phyloP scores from a whole-genome alignment of 2,797 vertebrate species.

The Spinus olivaceus region DNA sequence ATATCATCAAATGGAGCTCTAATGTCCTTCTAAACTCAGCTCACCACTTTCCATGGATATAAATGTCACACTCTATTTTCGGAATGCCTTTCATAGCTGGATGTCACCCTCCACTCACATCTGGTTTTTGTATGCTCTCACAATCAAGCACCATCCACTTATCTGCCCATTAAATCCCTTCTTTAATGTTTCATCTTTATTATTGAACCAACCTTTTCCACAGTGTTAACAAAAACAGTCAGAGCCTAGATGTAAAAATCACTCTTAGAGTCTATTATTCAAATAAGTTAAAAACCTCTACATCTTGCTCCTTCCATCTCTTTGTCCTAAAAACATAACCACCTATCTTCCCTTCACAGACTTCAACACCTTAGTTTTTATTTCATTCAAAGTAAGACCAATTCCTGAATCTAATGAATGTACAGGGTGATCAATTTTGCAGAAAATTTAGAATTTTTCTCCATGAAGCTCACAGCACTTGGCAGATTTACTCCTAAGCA shows the following conservation, averaged over 20 bases:
- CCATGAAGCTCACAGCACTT: rapidly evolving
- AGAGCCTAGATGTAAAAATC: neutral
- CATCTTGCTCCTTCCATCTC: neutral
- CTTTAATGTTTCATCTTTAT: neutral
- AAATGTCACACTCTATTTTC: neutral
- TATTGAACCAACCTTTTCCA: neutral
- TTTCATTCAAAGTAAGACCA: neutral
- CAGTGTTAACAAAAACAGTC: neutral
- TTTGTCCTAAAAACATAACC: neutral
- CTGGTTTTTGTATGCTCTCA: neutral
- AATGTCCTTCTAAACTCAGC: neutral
- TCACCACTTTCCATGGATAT: neutral
- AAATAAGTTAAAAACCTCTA: neutral
- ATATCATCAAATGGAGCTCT: neutral
- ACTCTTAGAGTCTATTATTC: neutral
- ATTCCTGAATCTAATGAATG: neutral
- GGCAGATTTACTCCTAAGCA: neutral
- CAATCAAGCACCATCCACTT: neutral
- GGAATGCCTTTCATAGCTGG: neutral
- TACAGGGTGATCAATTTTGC: neutral
- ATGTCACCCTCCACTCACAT: neutral
- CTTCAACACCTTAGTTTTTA: neutral
- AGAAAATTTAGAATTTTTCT: neutral
- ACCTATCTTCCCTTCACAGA: neutral
- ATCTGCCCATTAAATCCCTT: neutral